Percentiles rank a stretch among this genome's conserved stretches.
Evolutionary conservation across 2,113 vertebrate species (phyloP).

Genomic region (Megaceryle torquata): DNA sequence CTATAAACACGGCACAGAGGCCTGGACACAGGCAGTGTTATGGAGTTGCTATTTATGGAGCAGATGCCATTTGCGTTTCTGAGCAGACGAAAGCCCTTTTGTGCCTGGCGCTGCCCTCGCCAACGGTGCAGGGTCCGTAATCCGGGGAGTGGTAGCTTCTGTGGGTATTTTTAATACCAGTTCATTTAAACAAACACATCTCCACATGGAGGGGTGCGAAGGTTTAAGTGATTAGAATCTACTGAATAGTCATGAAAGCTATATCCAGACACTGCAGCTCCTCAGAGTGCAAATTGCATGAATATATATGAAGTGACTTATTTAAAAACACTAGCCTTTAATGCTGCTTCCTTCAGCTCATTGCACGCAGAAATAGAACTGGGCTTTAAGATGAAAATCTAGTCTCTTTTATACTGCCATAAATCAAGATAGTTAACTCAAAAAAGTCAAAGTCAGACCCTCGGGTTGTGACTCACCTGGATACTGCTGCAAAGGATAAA

Average conservation of each 20-base stretch:
- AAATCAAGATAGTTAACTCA: background rate
- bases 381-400: background rate
- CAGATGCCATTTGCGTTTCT: background rate
- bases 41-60: background rate
- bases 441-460: background rate
- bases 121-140: background rate
- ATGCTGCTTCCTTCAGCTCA: background rate
- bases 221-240: conserved; percentile 34
- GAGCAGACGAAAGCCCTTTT: background rate
- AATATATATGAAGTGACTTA: conserved; percentile 24
- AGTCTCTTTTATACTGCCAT: background rate
- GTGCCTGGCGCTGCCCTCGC: background rate
- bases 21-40: background rate
- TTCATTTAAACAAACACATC: background rate
- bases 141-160: background rate
- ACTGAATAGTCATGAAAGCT: conserved; percentile 50
- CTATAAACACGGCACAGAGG: background rate
- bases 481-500: background rate
- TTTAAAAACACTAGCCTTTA: background rate
- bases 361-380: background rate
- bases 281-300: conserved; percentile 26
- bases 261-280: conserved; percentile 23
- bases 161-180: background rate
- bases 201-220: background rate
- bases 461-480: background rate